Evolutionary conservation across 2,888 invertebrate species (phyloP).

Genomic region (Hermaeophaga mercurialis): DNA sequence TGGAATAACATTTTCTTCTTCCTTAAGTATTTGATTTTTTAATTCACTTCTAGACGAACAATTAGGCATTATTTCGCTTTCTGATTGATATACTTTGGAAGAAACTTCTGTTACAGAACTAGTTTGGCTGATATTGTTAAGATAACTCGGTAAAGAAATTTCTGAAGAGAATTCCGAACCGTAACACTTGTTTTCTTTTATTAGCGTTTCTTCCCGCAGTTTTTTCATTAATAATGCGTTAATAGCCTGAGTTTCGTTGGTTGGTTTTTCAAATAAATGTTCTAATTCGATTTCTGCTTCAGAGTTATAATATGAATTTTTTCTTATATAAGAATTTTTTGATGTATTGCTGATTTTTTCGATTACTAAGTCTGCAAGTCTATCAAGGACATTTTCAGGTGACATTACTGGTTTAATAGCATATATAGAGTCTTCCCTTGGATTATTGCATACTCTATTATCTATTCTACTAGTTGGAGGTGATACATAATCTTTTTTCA

Average conservation of each 20-base stretch:
- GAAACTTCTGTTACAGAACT: conserved; percentile 4
- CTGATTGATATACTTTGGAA: not conserved
- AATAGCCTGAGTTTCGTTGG: conserved; percentile 31
- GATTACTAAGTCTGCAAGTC: conserved; percentile 37
- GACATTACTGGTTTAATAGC: conserved; percentile 28
- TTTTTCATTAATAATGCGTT: conserved; percentile 37
- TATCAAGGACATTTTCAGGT: conserved; percentile 33
- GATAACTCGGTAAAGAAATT: not conserved
- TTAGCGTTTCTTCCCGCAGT: not conserved
- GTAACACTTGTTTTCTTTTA: conserved; percentile 10
- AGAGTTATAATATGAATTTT: conserved; percentile 34
- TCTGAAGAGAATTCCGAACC: conserved; percentile 14
- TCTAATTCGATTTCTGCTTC: conserved; percentile 40
- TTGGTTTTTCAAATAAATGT: conserved; percentile 28
- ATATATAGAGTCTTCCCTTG: no score
- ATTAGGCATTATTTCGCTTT: not conserved
- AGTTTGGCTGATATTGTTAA: not conserved
- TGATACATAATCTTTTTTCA: conserved; percentile 34
- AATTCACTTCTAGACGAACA: not conserved
- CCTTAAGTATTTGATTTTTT: not conserved
- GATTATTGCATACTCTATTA: no score
- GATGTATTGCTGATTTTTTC: conserved; percentile 26
- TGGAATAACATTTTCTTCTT: no score
- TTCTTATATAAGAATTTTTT: not conserved
- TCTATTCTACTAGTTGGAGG: no score